Base-by-base conservation (phyloP, 2,888 invertebrate species). In the Physocephala rufipes region DNA sequence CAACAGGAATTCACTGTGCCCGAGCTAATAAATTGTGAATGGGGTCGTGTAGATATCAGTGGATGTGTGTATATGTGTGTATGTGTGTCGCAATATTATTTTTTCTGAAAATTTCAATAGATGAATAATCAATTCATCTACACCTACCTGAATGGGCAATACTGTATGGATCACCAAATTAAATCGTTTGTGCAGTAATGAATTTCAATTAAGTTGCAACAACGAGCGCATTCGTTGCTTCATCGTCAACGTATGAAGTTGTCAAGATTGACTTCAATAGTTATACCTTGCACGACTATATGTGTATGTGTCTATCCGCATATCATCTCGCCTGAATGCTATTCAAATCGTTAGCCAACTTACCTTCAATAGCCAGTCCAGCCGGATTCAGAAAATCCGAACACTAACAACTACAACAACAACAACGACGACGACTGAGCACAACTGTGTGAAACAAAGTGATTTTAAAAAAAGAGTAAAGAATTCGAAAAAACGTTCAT, bases 141-240 rank as follows among this genome's bases (percentile, higher is more conserved):
- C 45, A 49, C 45, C 63, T 12, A 28, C 51, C 15, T n/a, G 30
- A 65, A 59, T 70, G 64, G 58, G 67, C 70, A 30, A 49, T 67
- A 64, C 63, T 74, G 72, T 70, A 71, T 71, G 70, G 72, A 70
- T 73, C 71, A 70, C 65, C 61, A 70, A 74, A 73, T 74, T 67
- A 73, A 76, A 75, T 74, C 70, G 71, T 63, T 73, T 69, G 71
- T 74, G 71, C 70, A 67, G 61, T 71, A 73, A 73, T 75, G 74
- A 76, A 75, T 76, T 76, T 75, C 74, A 75, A 75, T 75, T 74
- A 76, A 71, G 62, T 21, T 45, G 36, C 43, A 59, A 13, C 36
- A 12, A 26, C 51, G 58, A 13, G 49, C 19, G 4, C 49, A n/a
- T 49, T 45, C 7, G 49, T 49, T 49, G 49, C 16, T 49, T 49